These are phyloP conservation scores for Tortricodes alternella DNA, from an alignment of 2,888 invertebrate genomes.

Conservation along the genomic window DNA sequence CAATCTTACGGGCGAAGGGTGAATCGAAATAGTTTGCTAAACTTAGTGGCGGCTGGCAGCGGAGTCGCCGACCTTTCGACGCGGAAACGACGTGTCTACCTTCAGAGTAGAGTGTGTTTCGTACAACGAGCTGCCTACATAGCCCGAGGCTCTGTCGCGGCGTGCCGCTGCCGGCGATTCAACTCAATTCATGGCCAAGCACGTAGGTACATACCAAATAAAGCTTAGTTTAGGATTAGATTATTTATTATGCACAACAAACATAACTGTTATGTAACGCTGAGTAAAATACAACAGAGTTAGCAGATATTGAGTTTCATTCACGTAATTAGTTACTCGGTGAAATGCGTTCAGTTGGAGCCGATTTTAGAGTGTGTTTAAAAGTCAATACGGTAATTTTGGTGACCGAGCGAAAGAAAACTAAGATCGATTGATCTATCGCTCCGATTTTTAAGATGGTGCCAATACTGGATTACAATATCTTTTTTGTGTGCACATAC, in stretches of 20 bases:
- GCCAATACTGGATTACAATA: too few relatives aligned
- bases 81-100: conserved; percentile 57
- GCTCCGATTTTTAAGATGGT: too few relatives aligned
- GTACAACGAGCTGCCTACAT: too few relatives aligned
- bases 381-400: too few relatives aligned
- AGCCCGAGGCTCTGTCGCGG: conserved; percentile 5
- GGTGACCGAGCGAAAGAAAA: too few relatives aligned
- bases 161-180: not conserved
- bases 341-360: too few relatives aligned
- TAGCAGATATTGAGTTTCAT: too few relatives aligned
- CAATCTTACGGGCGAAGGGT: conserved; percentile 4
- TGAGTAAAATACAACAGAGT: not conserved
- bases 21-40: conserved; percentile 27
- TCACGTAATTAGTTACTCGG: too few relatives aligned
- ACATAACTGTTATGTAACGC: conserved; percentile 11
- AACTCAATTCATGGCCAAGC: conserved; percentile 5
- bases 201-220: too few relatives aligned
- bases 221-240: conserved; percentile 19
- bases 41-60: conserved; percentile 20
- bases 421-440: too few relatives aligned
- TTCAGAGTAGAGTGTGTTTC: conserved; percentile 39
- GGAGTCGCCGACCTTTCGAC: conserved; percentile 54
- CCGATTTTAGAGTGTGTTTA: too few relatives aligned
- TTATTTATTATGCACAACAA: conserved; percentile 2
- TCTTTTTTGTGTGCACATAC: too few relatives aligned